A percentile compares a stretch with the other conserved stretches of the same genome.
phyloP scores from a whole-genome alignment of 2,797 vertebrate genomes.

The Hafferia zeledoni region DNA sequence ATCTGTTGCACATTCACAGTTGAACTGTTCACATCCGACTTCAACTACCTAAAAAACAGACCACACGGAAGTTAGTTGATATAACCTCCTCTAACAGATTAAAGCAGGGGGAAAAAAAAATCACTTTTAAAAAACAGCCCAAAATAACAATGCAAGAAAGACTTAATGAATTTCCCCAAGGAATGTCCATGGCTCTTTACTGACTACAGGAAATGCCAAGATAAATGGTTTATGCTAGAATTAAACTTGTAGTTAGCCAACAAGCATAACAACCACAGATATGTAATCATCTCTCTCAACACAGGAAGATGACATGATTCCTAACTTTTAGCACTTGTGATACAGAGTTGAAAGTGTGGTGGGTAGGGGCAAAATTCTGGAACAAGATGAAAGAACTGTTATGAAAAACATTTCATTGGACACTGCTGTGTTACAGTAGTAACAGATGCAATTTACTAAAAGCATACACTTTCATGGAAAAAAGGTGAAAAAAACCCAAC shows the following conservation, averaged over 20 bases:
- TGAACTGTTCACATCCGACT: neutral
- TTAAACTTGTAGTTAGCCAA: neutral
- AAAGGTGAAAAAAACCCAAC: neutral
- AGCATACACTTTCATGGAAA: neutral
- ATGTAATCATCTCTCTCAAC: neutral
- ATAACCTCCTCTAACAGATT: neutral
- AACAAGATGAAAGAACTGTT: neutral
- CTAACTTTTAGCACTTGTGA: neutral
- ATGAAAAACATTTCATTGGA: neutral
- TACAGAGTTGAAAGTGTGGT: neutral
- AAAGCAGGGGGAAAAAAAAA: neutral
- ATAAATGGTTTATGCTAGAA: neutral
- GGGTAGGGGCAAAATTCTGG: neutral
- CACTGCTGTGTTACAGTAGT: neutral
- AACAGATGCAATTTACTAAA: neutral
- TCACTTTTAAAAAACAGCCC: neutral
- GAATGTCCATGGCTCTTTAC: neutral
- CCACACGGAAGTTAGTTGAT: neutral
- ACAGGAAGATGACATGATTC: neutral
- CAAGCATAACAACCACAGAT: neutral
- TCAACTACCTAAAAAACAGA: neutral
- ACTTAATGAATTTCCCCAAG: neutral
- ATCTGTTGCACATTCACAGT: neutral
- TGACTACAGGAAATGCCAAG: neutral
- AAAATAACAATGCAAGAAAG: neutral